Evolutionary conservation across 2,113 vertebrate species (phyloP), one percentile per base, ranked within the genome.

Genomic region (Eulemur macaco): DNA sequence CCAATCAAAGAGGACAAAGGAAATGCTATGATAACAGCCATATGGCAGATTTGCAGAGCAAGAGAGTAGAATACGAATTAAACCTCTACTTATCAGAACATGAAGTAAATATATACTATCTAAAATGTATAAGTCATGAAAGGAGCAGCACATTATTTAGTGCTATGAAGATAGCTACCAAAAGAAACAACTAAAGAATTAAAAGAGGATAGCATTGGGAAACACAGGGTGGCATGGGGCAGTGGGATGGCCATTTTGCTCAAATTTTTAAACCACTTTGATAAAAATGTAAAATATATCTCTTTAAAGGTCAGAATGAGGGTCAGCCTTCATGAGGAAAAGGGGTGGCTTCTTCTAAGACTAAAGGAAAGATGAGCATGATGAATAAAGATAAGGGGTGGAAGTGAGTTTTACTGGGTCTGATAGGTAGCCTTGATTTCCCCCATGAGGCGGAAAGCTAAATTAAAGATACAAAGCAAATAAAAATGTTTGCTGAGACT

Each of bases 381-480:
- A 6, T 60, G 69, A 60, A 27, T 37, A 76, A 92, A 86, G 12
- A 4, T 78, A 69, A 92, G 68, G 56, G 73, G 2, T 5, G 31
- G 20, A 69, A 84, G 14, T 58, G 54, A 68, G 34, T 66, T 94
- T 87, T 25, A 73, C 7, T 86, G 63, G 39, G 68, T 12, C 69
- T 42, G 54, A 89, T 20, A 78, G 39, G 88, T 63, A 69, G 39
- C 29, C 60, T 81, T 68, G 29, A 83, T 82, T 89, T 91, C 42
- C 50, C 87, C 47, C 68, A 7, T 56, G 52, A 96, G 20, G 47
- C 60, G 94, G 42, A 50, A 91, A 71, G 29, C 34, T 74, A 88
- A 93, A 87, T 86, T 83, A 89, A 96, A 82, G 27, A 50, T 60
- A 96, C 7, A 85, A 95, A 88, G 52, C 8, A 18, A 93, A 91